phyloP scores from a whole-genome alignment of 2,113 vertebrate genomes.

The Zosterops pallidus region DNA sequence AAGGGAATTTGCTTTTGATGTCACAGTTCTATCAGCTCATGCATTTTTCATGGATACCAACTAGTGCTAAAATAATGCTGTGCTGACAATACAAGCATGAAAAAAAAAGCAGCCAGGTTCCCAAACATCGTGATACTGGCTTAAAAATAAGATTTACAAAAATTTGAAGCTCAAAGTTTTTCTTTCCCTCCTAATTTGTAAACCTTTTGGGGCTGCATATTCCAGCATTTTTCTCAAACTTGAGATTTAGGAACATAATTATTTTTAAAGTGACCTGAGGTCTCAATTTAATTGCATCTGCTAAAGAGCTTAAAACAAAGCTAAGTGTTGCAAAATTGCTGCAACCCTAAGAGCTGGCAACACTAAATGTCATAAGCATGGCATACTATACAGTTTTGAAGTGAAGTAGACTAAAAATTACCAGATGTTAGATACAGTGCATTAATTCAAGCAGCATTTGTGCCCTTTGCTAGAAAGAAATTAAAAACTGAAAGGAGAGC shows the following conservation, averaged over 20 bases:
- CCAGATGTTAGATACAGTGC: background rate
- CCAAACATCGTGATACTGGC: background rate
- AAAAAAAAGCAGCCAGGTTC: background rate
- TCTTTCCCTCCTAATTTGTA: background rate
- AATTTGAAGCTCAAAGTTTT: background rate
- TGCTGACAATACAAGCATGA: background rate
- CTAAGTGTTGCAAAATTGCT: background rate
- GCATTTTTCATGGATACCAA: conserved; percentile 65
- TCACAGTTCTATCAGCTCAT: conserved; percentile 63
- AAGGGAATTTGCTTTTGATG: conserved; percentile 62
- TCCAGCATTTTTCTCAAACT: background rate
- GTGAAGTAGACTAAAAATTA: conserved; percentile 1
- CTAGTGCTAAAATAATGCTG: conserved; percentile 46
- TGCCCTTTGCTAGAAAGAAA: background rate
- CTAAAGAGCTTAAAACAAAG: conserved; percentile 22
- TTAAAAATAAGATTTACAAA: background rate
- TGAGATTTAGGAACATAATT: background rate
- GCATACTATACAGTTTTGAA: background rate
- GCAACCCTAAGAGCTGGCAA: background rate
- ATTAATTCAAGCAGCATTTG: background rate
- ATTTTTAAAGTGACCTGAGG: background rate
- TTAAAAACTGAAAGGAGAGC: conserved; percentile 23
- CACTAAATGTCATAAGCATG: background rate
- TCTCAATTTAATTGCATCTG: background rate
- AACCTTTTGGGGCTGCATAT: background rate